phyloP scores from a whole-genome alignment of 2,888 invertebrate species.

The Cosmia trapezina region DNA sequence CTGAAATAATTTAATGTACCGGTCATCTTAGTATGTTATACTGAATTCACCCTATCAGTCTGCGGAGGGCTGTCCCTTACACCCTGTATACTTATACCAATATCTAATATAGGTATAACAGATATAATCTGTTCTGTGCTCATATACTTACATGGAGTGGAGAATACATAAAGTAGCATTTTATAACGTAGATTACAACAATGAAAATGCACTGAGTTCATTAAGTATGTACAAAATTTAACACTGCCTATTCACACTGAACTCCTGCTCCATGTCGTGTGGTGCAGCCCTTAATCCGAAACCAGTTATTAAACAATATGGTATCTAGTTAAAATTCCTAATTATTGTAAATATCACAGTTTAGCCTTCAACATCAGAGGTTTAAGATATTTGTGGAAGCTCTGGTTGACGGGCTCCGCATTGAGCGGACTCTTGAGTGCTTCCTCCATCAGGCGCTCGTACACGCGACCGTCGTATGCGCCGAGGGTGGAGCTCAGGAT shows the following conservation, averaged over 20 bases:
- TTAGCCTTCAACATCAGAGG: constrained; percentile 93
- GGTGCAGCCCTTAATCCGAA: constrained; percentile 12
- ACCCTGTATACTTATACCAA: too few relatives aligned
- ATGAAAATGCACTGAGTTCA: neutral
- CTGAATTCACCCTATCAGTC: too few relatives aligned
- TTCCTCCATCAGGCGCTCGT: constrained; percentile 94
- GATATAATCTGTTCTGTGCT: too few relatives aligned
- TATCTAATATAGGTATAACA: too few relatives aligned
- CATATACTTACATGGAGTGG: too few relatives aligned
- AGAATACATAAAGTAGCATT: neutral
- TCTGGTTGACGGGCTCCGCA: constrained; percentile 93
- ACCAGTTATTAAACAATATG: constrained; percentile 11
- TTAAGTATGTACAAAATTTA: constrained; percentile 1
- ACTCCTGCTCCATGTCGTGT: neutral
- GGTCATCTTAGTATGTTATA: too few relatives aligned
- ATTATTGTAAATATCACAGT: constrained; percentile 83
- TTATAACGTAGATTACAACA: neutral
- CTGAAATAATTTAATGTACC: too few relatives aligned
- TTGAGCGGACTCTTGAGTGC: constrained; percentile 95
- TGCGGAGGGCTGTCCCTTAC: too few relatives aligned
- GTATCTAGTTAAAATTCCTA: constrained; percentile 2
- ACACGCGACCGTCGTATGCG: constrained; percentile 95
- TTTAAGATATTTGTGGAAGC: constrained; percentile 93
- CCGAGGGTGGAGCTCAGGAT: constrained; percentile 93
- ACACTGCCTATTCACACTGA: neutral